Base-by-base conservation (phyloP, 2,113 vertebrate species). In the Trichomycterus rosablanca region DNA sequence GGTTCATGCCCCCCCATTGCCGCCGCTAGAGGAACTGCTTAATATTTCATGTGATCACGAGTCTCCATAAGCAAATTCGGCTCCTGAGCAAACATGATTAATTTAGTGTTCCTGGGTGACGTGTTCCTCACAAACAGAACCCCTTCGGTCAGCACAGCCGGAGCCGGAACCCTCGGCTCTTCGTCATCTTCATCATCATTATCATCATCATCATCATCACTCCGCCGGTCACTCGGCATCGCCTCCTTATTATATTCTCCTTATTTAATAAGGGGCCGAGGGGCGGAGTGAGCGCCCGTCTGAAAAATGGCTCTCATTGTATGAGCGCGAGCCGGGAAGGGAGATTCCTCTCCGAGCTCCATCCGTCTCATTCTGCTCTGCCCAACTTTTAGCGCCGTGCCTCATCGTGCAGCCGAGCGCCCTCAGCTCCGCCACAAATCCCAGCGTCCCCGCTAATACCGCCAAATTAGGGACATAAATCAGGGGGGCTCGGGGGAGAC, bases 31-130 rank as follows among this genome's bases (percentile, higher is more conserved):
- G 84, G 80, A 86, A 82, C 81, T 75, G 74, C 78, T 89, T 84
- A 96, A 97, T 96, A 95, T 95, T 97, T 95, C 79, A 97, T 97
- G 88, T 54, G 75, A 76, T 95, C 89, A 89, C 83, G 81, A 89
- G 85, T 86, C 86, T 94, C 89, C 91, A 91, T 90, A 89, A 91
- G 91, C 93, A 92, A 92, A 96, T 93, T 92, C 81, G 80, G 88
- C 80, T 87, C 80, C 78, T 82, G 50, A 69, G 84, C 84, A 92
- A 86, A 81, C 88, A 96, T 98, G 90, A 94, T 94, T 95, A 96
- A 97, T 97, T 97, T 90, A 97, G 81, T 87, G 79, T 87, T 87
- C 85, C 81, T 86, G 76, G 1, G 15, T 15, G 39, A 30, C 23
- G 37, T 19, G 18, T 19, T n/a, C n/a, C 50, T 43, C 59, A 77